phyloP scores from a whole-genome alignment of 53 echinoderm and acorn worm genomes.

The Holothuria leucospilota region DNA sequence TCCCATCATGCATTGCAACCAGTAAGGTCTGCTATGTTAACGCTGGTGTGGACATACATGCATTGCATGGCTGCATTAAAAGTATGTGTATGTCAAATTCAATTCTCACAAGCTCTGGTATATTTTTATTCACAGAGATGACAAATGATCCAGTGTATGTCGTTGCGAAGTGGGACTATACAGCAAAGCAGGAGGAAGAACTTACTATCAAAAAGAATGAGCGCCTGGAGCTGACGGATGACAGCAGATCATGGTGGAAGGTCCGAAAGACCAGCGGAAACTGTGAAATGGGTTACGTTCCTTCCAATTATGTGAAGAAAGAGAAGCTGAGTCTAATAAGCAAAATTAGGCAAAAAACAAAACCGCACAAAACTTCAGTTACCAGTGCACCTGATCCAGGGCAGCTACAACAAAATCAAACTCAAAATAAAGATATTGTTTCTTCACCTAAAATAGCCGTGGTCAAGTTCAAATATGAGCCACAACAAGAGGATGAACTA shows the following conservation, averaged over 20 bases:
- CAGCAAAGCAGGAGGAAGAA: slow-evolving; percentile 95
- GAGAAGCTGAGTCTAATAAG: slow-evolving; percentile 74
- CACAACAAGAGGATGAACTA: slow-evolving; percentile 85
- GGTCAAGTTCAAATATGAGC: slow-evolving; percentile 82
- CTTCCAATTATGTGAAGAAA: slow-evolving; percentile 96
- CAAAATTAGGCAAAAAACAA: slow-evolving; percentile 47
- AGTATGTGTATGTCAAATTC: too few species aligned
- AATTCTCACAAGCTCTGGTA: too few species aligned
- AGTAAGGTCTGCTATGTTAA: too few species aligned
- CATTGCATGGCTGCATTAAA: too few species aligned
- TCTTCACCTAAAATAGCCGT: slow-evolving; percentile 64
- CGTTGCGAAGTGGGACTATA: slow-evolving; percentile 98
- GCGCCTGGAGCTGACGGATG: slow-evolving; percentile 82
- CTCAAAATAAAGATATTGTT: slow-evolving; percentile 53
- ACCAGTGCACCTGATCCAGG: background rate
- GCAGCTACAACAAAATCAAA: slow-evolving; percentile 27
- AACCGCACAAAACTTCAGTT: slow-evolving; percentile 34
- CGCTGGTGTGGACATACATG: too few species aligned
- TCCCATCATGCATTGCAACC: too few species aligned
- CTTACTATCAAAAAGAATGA: slow-evolving; percentile 91
- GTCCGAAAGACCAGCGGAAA: slow-evolving; percentile 73
- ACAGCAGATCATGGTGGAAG: slow-evolving; percentile 97
- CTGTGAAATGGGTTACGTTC: slow-evolving; percentile 87
- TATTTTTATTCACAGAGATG: slow-evolving; percentile 78
- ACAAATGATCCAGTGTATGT: slow-evolving; percentile 93